Percentiles rank a stretch among this genome's conserved stretches.
Evolutionary conservation across 2,113 vertebrate genomes (phyloP).

Genomic region (Campylomormyrus numenius): DNA sequence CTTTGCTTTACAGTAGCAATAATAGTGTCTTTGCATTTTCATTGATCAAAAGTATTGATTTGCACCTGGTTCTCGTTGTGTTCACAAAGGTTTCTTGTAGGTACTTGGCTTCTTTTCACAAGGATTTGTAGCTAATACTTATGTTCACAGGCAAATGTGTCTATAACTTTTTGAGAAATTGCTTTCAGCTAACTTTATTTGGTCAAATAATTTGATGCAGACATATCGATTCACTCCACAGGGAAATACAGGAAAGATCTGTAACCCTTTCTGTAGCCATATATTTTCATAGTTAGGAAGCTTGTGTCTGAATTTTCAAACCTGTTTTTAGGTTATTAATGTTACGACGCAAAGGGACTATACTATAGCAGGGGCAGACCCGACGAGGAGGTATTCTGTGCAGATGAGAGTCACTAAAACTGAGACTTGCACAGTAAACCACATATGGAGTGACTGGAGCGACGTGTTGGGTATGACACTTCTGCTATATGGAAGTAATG

Average conservation of each 20-base stretch:
- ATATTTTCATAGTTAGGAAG: background rate
- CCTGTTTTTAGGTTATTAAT: background rate
- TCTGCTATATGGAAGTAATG: background rate
- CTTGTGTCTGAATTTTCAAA: background rate
- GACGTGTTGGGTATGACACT: constrained; percentile 14
- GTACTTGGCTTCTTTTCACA: background rate
- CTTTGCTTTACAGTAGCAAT: background rate
- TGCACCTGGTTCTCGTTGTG: background rate
- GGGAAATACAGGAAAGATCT: background rate
- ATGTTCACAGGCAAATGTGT: background rate
- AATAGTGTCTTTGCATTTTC: background rate
- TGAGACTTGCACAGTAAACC: constrained; percentile 32
- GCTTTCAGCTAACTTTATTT: background rate
- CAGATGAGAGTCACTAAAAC: constrained; percentile 49
- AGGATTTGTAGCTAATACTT: background rate
- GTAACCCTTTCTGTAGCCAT: background rate
- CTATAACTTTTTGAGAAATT: background rate
- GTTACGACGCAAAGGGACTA: background rate
- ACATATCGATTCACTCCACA: background rate
- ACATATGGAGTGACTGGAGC: constrained; percentile 59
- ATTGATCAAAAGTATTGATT: background rate
- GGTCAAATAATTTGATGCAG: background rate
- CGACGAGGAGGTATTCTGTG: constrained; percentile 25
- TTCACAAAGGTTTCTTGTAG: background rate
- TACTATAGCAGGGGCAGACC: background rate